Base-by-base conservation (phyloP, 2,797 vertebrate species). In the Squalus acanthias region DNA sequence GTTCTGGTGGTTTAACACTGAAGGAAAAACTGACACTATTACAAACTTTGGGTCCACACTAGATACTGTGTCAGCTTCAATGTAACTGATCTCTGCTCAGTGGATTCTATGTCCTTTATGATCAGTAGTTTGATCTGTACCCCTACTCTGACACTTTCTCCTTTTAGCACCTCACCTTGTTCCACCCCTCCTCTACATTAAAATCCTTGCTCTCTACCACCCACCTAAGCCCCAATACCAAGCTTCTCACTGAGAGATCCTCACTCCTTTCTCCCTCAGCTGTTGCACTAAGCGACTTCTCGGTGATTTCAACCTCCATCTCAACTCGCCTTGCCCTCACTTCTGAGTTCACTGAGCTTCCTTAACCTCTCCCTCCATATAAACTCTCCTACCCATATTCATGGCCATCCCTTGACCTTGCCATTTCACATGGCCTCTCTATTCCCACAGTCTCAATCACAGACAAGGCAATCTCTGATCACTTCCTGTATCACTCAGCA, bases 1-100 rank as follows among this genome's bases (percentile, higher is more conserved):
- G 65, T 69, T 10, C 89, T 92, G 33, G 15, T 67, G 33, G 15
- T 92, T 92, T 92, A 89, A 89, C 53, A 85, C 1, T 89, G 60
- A 92, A 65, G 67, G 89, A 92, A 65, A 67, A 85, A 65, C 1
- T 39, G 63, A n/a, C 13, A 39, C 0, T 9, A 1, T 97, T 96
- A 97, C 94, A 97, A 96, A 97, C 26, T 24, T 57, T 85, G 67
- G 29, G 24, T 53, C 50, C 60, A 60, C 26, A 60, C 24, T 29
- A 60, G 9, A 46, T 95, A 95, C 3, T 95, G 8, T 4, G 12
- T 63, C 88, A 91, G 57, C 5, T 29, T 57, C 22, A 57, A 7
- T 12, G 15, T 63, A 2, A 29, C 29, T 33, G 26, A 92, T 33
- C 26, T 91, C 24, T 53, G 85, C 29, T 26, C 63, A 63, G 0